These are phyloP conservation scores for Procavia capensis DNA, from an alignment of 2,113 vertebrate species.

Conservation along the genomic window DNA sequence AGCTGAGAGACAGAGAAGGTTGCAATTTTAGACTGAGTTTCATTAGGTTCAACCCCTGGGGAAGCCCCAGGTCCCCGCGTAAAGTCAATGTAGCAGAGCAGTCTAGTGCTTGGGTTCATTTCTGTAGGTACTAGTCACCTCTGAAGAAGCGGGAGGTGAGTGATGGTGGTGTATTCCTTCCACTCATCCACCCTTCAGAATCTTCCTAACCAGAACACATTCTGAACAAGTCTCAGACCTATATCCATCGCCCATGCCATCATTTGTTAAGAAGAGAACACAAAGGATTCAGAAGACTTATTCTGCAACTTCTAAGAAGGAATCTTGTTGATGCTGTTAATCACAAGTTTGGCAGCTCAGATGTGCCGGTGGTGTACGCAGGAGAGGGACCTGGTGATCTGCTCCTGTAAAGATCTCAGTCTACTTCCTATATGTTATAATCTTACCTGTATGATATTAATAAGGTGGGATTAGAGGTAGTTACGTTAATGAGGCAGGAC, in stretches of 20 bases:
- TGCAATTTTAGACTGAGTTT: not conserved
- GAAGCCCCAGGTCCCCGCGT: not conserved
- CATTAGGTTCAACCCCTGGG: not conserved
- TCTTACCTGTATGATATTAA: no score
- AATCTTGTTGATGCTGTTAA: no score
- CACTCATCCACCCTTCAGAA: rapidly evolving
- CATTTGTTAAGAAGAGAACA: rapidly evolving
- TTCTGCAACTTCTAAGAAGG: no score
- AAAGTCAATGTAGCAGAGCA: rapidly evolving
- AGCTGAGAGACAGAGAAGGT: rapidly evolving
- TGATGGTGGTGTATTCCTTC: rapidly evolving
- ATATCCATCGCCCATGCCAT: rapidly evolving
- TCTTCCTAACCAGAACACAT: not conserved
- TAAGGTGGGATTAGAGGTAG: no score
- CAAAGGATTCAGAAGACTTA: no score
- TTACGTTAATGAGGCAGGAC: no score
- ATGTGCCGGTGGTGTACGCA: no score
- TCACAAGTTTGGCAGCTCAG: no score
- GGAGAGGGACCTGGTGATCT: no score
- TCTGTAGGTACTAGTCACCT: rapidly evolving
- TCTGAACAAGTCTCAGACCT: not conserved
- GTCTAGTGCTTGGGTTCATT: not conserved
- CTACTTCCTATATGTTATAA: no score
- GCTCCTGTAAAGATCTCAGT: no score
- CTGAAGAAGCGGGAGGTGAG: not conserved